Evolutionary conservation across 2,797 vertebrate species (phyloP).

Genomic region (Anabas testudineus): DNA sequence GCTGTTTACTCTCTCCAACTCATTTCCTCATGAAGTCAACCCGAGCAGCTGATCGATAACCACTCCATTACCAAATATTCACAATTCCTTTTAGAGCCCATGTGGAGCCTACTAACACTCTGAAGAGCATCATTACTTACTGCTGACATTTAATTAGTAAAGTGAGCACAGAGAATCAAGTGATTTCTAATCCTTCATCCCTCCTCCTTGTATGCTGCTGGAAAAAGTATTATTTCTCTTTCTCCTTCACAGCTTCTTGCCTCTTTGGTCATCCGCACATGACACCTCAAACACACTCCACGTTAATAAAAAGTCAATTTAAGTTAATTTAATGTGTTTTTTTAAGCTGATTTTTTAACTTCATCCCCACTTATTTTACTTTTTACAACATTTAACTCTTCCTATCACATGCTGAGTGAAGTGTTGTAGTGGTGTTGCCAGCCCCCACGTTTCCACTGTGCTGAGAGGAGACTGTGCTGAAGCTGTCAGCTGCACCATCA

Average conservation of each 20-base stretch:
- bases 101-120: neutral
- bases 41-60: slow-evolving; percentile 24
- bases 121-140: slow-evolving; percentile 41
- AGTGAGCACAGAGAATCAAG: slow-evolving; percentile 14
- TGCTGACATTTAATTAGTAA: slow-evolving; percentile 49
- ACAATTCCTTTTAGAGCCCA: slow-evolving; percentile 4
- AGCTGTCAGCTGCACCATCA: slow-evolving; percentile 38
- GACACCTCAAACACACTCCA: too few relatives aligned
- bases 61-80: slow-evolving; percentile 8
- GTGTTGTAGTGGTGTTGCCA: neutral
- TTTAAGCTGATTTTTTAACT: too few relatives aligned
- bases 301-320: too few relatives aligned
- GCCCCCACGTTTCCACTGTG: slow-evolving; percentile 11
- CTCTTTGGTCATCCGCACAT: too few relatives aligned
- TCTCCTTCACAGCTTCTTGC: neutral
- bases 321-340: too few relatives aligned
- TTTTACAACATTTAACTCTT: neutral
- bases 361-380: too few relatives aligned
- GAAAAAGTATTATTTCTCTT: neutral
- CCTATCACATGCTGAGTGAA: neutral
- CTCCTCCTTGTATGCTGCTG: neutral
- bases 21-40: slow-evolving; percentile 24
- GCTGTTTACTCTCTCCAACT: too few relatives aligned
- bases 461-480: slow-evolving; percentile 14
- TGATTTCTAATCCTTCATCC: neutral